Conservation (phyloP, 2,797 vertebrate genomes). For the Cuniculus paca region DNA sequence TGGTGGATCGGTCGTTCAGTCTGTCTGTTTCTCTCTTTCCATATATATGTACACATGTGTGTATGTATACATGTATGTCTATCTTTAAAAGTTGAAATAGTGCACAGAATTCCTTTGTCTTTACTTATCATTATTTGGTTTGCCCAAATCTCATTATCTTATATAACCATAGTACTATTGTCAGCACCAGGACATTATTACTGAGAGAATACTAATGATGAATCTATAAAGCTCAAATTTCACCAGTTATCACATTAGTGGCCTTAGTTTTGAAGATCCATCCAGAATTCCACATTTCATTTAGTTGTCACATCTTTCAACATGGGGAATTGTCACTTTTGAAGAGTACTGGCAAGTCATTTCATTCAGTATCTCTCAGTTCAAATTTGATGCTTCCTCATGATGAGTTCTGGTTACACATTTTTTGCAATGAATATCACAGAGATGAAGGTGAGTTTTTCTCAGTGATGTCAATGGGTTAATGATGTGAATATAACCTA, state of each 20-base stretch:
- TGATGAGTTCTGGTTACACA: neutral
- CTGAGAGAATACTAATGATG: neutral
- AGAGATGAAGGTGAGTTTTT: slow-evolving; percentile 4
- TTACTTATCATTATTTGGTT: slow-evolving; percentile 8
- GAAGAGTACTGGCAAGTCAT: neutral
- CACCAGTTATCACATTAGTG: neutral
- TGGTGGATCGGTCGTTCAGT: too few species aligned
- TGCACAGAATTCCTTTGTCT: slow-evolving; percentile 14
- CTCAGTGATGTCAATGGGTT: neutral
- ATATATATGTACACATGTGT: neutral
- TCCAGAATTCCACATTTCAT: neutral
- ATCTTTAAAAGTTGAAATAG: neutral
- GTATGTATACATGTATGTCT: neutral
- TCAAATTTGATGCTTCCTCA: slow-evolving; percentile 50
- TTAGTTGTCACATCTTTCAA: neutral
- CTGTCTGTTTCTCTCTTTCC: neutral
- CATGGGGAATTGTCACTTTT: neutral
- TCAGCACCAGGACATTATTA: neutral
- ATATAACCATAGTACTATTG: neutral
- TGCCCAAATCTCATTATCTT: neutral
- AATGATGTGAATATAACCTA: neutral
- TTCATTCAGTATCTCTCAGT: neutral
- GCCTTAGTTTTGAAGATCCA: neutral
- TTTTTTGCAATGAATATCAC: neutral
- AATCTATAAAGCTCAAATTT: neutral